These are phyloP conservation scores for Turdus rufiventris DNA, from an alignment of 2,113 vertebrate species.

Conservation along the genomic window DNA sequence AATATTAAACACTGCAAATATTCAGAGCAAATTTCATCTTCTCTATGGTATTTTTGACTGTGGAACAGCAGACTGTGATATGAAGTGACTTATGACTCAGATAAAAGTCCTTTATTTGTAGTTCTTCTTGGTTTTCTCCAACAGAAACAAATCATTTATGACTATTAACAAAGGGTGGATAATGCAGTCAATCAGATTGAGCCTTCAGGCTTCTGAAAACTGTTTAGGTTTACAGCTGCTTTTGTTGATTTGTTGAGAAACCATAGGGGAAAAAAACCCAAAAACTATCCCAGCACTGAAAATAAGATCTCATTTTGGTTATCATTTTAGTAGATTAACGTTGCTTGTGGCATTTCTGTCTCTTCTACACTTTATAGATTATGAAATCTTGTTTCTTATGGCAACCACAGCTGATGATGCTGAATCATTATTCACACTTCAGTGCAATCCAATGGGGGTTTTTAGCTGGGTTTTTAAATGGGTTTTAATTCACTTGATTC, in stretches of 20 bases:
- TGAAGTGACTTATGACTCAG: conserved; percentile 3
- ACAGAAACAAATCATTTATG: conserved; percentile 21
- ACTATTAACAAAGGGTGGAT: conserved; percentile 18
- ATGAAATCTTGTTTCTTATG: conserved; percentile 52
- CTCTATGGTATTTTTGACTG: not conserved
- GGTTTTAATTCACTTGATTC: conserved; percentile 53
- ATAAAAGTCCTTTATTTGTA: not conserved
- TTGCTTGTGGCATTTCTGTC: conserved; percentile 23
- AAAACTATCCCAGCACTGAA: not conserved
- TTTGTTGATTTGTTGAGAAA: conserved; percentile 1
- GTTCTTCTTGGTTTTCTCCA: not conserved
- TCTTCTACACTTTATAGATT: conserved; percentile 2
- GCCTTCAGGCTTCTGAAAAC: conserved; percentile 10
- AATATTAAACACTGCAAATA: not conserved
- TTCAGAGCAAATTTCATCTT: not conserved
- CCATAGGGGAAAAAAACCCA: not conserved
- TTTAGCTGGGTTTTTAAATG: conserved; percentile 41
- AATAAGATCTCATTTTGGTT: not conserved
- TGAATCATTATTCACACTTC: conserved; percentile 54
- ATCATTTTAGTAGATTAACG: conserved; percentile 12
- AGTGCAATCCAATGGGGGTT: not conserved
- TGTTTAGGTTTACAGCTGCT: not conserved
- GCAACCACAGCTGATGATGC: conserved; percentile 44
- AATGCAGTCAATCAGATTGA: not conserved
- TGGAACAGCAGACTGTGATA: not conserved